Evolutionary conservation across 2,888 invertebrate genomes (phyloP).

Genomic region (Melanophora roralis): DNA sequence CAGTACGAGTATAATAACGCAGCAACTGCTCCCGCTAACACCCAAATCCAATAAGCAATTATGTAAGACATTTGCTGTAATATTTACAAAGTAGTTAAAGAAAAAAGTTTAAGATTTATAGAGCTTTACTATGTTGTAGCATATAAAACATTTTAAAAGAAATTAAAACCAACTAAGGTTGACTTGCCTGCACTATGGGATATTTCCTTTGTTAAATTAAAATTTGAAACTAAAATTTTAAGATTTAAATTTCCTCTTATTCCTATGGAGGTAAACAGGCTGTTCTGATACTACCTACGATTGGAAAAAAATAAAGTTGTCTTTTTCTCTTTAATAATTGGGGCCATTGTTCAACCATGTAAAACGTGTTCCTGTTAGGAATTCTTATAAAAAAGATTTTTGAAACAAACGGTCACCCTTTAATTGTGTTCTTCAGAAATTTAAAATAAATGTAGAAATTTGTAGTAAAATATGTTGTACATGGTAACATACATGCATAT

Average conservation of each 20-base stretch:
- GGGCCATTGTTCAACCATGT: neutral
- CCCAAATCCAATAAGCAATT: conserved; percentile 27
- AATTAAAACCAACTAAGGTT: too few relatives aligned
- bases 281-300: too few relatives aligned
- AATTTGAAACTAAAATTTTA: too few relatives aligned
- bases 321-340: neutral
- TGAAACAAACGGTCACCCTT: neutral
- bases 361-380: neutral
- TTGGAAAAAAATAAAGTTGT: too few relatives aligned
- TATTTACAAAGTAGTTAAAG: neutral
- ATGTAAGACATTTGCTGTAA: neutral
- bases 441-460: neutral
- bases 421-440: neutral
- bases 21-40: neutral
- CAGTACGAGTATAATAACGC: neutral
- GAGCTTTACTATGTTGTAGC: neutral
- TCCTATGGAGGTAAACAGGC: too few relatives aligned
- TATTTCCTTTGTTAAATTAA: too few relatives aligned
- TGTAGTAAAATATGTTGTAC: neutral
- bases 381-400: neutral
- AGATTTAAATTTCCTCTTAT: too few relatives aligned
- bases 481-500: neutral
- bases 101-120: neutral
- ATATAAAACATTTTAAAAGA: neutral
- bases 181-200: neutral